phyloP scores from a whole-genome alignment of 1,140 invertebrate species.

The Drosophila saltans region DNA sequence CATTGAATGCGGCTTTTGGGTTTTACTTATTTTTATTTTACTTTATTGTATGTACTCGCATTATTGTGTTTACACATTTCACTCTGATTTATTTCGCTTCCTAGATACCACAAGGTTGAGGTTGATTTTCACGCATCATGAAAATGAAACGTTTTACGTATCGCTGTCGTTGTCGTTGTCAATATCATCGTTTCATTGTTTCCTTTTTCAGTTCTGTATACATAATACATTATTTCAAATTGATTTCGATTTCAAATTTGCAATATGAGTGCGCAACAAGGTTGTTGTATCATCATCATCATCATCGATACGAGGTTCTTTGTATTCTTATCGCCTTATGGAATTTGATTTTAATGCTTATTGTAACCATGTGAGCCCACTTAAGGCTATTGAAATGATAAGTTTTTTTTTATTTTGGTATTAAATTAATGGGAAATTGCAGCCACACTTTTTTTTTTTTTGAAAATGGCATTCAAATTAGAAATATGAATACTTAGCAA shows the following conservation, averaged over 20 bases:
- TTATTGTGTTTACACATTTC: slow-evolving; percentile 68
- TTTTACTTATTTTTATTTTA: slow-evolving; percentile 42
- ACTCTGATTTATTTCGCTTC: slow-evolving; percentile 67
- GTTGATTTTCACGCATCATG: slow-evolving; percentile 68
- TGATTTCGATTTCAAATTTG: slow-evolving; percentile 59
- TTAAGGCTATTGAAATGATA: slow-evolving; percentile 6
- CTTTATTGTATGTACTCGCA: slow-evolving; percentile 21
- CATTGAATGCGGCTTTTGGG: slow-evolving; percentile 41
- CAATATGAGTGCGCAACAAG: slow-evolving; percentile 45
- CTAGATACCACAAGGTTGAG: slow-evolving; percentile 55
- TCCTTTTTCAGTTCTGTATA: slow-evolving; percentile 64
- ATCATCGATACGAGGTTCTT: slow-evolving; percentile 19
- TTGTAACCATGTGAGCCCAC: slow-evolving; percentile 2
- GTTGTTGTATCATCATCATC: slow-evolving; percentile 29
- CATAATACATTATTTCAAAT: slow-evolving; percentile 64
- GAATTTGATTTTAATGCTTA: slow-evolving; percentile 10
- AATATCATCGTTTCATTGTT: slow-evolving; percentile 39
- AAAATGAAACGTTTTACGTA: slow-evolving; percentile 40
- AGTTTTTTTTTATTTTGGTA: not conserved
- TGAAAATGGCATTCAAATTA: not conserved
- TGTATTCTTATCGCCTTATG: slow-evolving; percentile 52
- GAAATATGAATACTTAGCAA: not conserved
- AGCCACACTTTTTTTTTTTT: not conserved
- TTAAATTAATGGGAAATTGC: slow-evolving; percentile 3
- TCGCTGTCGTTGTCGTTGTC: not conserved